Conservation (phyloP, 1,140 invertebrate species). For the Sarcophaga bullata region DNA sequence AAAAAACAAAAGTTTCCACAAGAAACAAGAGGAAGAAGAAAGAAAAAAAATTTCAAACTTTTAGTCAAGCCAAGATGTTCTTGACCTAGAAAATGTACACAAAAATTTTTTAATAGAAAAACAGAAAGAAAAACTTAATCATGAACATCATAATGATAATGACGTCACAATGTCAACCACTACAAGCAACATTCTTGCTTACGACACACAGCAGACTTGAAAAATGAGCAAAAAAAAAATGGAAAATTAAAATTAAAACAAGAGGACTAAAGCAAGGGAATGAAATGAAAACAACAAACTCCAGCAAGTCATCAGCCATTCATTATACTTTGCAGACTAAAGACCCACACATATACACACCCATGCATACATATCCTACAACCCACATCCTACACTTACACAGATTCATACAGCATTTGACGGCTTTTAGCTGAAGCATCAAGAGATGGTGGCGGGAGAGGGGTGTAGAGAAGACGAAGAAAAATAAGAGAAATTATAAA, state of each 20-base stretch:
- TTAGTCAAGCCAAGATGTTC: constrained; percentile 52
- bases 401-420: neutral
- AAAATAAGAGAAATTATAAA: constrained; percentile 33
- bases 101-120: constrained; percentile 5
- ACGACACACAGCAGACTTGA: neutral
- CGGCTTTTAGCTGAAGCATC: neutral
- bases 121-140: neutral
- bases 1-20: neutral
- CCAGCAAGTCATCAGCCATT: constrained; percentile 31
- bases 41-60: neutral
- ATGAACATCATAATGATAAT: constrained; percentile 35
- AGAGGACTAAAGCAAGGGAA: neutral
- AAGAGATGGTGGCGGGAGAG: too few species aligned
- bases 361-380: neutral
- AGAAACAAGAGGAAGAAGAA: too few species aligned
- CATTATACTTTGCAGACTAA: constrained; percentile 24
- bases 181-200: neutral
- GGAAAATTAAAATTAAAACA: constrained; percentile 37
- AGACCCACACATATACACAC: neutral
- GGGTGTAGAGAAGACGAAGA: neutral
- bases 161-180: constrained; percentile 36
- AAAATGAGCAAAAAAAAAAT: constrained; percentile 6
- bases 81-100: constrained; percentile 59
- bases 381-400: neutral
- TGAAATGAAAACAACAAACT: constrained; percentile 11